Evolutionary conservation across 2,113 vertebrate genomes (phyloP).

Genomic region (Fregetta grallaria): DNA sequence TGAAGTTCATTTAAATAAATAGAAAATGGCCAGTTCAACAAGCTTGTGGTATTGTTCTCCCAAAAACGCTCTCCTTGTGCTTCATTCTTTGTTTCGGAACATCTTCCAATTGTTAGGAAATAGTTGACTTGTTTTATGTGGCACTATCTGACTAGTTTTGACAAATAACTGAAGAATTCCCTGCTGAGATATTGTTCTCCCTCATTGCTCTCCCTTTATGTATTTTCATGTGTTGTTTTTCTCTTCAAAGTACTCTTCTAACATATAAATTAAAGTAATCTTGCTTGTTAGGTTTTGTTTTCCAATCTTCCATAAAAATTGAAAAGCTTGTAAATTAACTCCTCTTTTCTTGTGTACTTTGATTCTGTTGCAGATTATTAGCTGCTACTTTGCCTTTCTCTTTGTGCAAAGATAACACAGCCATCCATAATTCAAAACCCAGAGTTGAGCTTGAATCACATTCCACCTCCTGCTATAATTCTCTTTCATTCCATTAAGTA

Average conservation of each 20-base stretch:
- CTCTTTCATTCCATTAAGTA: neutral
- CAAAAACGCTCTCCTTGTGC: neutral
- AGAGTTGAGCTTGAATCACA: neutral
- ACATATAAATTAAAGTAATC: constrained; percentile 3
- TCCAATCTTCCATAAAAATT: constrained; percentile 10
- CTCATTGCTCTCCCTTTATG: neutral
- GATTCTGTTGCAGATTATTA: constrained; percentile 10
- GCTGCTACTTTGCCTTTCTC: neutral
- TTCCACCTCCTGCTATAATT: neutral
- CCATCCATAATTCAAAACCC: constrained; percentile 12
- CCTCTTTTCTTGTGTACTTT: neutral
- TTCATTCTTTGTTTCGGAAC: neutral
- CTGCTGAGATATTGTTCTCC: neutral
- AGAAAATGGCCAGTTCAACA: neutral
- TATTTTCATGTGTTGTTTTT: constrained; percentile 32
- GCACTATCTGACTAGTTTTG: neutral
- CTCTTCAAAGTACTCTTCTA: neutral
- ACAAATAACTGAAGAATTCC: neutral
- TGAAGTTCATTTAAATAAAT: neutral
- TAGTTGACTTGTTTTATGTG: neutral
- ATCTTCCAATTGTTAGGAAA: neutral
- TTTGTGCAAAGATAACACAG: neutral
- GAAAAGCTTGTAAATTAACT: constrained; percentile 13
- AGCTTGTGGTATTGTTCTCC: neutral
- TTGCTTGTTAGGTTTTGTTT: constrained; percentile 15